Percentiles rank a stretch among this genome's conserved stretches.
phyloP scores from a whole-genome alignment of 2,797 vertebrate genomes.

The Xiphophorus birchmanni region DNA sequence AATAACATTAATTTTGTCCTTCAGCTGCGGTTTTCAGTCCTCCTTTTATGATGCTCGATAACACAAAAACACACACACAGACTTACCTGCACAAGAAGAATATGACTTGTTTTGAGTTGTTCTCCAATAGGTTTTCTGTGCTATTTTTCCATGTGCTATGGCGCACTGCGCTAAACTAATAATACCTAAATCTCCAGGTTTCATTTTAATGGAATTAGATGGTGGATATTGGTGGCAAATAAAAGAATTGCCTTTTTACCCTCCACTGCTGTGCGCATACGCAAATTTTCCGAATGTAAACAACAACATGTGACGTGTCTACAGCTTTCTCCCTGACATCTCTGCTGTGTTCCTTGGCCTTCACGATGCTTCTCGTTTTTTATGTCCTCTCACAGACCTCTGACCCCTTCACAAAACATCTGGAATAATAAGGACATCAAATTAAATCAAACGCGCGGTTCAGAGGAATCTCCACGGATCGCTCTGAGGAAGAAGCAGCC shows the following conservation, averaged over 20 bases:
- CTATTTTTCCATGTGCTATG: too few species aligned
- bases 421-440: not conserved
- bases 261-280: too few species aligned
- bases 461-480: slow-evolving; percentile 1
- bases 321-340: not conserved
- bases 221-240: too few species aligned
- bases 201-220: too few species aligned
- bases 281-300: too few species aligned
- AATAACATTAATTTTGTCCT: not conserved
- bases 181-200: too few species aligned
- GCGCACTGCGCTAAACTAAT: too few species aligned
- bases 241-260: too few species aligned
- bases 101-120: too few species aligned
- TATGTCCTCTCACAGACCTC: not conserved
- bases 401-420: not conserved
- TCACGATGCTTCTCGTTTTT: not conserved
- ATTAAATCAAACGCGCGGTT: not conserved
- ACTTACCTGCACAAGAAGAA: not conserved
- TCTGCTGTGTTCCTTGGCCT: not conserved
- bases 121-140: too few species aligned
- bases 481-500: slow-evolving; percentile 5
- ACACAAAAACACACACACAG: not conserved
- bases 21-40: not conserved
- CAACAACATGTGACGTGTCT: not conserved
- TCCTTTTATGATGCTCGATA: not conserved